These are phyloP conservation scores for Gouania willdenowi DNA, from an alignment of 2,797 vertebrate genomes.

Conservation along the genomic window DNA sequence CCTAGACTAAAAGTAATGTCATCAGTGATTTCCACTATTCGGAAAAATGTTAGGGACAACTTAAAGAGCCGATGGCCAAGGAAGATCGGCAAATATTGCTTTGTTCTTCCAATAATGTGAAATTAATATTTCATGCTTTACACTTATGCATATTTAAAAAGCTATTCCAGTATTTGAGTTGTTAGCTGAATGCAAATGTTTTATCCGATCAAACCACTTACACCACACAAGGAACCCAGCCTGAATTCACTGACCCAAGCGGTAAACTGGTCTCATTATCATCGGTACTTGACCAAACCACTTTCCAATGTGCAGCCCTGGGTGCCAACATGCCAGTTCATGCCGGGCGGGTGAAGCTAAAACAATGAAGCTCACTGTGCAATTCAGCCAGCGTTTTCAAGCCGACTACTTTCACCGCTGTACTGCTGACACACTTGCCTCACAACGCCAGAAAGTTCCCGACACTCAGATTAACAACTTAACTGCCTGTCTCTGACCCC, in stretches of 20 bases:
- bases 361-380: slow-evolving; percentile 38
- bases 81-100: no score
- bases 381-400: slow-evolving; percentile 28
- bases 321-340: slow-evolving; percentile 8
- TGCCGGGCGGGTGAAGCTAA: slow-evolving; percentile 24
- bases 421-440: slow-evolving; percentile 36
- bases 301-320: slow-evolving; percentile 18
- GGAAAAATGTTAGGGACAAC: no score
- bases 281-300: not conserved
- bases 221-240: slow-evolving; percentile 1
- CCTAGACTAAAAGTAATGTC: no score
- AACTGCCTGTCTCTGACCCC: slow-evolving; percentile 42
- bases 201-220: slow-evolving; percentile 17
- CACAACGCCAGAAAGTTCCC: slow-evolving; percentile 55
- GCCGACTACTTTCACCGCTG: slow-evolving; percentile 19
- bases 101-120: slow-evolving; percentile 3
- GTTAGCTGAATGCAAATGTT: not conserved
- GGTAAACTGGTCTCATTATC: slow-evolving; percentile 20
- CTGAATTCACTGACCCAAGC: slow-evolving; percentile 5
- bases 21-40: no score
- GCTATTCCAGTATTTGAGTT: slow-evolving; percentile 1
- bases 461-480: slow-evolving; percentile 60
- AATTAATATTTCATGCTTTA: slow-evolving; percentile 12
- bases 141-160: slow-evolving; percentile 5
- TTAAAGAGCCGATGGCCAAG: no score